Evolutionary conservation across 2,797 vertebrate genomes (phyloP).

Genomic region (Spatula versicolor): DNA sequence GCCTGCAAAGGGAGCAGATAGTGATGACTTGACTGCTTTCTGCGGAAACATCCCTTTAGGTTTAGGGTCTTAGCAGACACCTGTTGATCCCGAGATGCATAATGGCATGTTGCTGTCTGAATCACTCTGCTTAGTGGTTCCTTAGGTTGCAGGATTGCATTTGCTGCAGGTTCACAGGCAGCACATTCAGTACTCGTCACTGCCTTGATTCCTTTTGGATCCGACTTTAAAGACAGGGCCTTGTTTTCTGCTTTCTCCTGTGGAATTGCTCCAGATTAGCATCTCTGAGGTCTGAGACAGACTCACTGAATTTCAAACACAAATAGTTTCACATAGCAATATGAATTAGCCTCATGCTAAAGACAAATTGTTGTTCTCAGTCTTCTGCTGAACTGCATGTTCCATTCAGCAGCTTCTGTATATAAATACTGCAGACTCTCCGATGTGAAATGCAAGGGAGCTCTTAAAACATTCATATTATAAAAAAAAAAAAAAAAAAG

Average conservation of each 20-base stretch:
- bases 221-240: neutral
- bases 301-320: neutral
- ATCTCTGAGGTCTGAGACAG: neutral
- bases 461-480: neutral
- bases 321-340: neutral
- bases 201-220: neutral
- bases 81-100: neutral
- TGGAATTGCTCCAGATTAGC: neutral
- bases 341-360: neutral
- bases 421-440: neutral
- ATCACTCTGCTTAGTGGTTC: neutral
- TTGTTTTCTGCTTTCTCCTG: neutral
- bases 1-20: neutral
- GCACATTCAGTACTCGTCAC: fast-evolving
- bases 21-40: neutral
- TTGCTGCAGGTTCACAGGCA: constrained; percentile 6
- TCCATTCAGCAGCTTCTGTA: neutral
- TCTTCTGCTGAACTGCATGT: neutral
- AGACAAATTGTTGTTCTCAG: neutral
- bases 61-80: neutral
- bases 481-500: neutral
- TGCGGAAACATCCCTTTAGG: constrained; percentile 8
- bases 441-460: neutral
- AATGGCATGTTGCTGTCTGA: neutral
- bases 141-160: neutral